Base-by-base conservation (phyloP, 1,140 invertebrate species). In the Helicoverpa armigera region DNA sequence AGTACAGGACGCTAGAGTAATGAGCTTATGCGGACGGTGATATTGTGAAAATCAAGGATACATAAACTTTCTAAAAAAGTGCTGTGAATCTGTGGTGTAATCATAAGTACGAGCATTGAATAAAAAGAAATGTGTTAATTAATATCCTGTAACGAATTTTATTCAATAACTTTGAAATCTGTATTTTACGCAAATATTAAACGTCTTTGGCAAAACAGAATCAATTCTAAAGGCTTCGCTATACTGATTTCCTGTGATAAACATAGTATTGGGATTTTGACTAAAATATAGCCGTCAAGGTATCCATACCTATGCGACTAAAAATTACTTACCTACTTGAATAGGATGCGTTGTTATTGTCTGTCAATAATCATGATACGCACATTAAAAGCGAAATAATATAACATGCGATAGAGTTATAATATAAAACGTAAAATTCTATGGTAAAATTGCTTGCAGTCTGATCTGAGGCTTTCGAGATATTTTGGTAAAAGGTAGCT, bases 1-100 rank as follows among this genome's bases (percentile, higher is more conserved):
- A 91, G 72, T 94, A 94, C 80, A 92, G 85, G 81, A 94, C 92
- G 50, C 82, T 94, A 85, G 90, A 94, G 63, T 94, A 87, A 89
- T n/a, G 65, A 54, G 61, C 50, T 13, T 43, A 43, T 23, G 58
- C 61, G 61, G 82, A 54, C 67, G 29, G 75, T 81, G 29, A 79
- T 67, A 56, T 18, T 51, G 35, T 61, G 51, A 54, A 72, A 23
- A 60, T 56, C 58, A 18, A 54, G 48, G 18, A 76, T 35, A 67
- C 31, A 56, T 29, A 67, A 54, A 80, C 11, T 79, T 67, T 60
- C 56, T 84, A 85, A 83, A 82, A 43, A 83, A 86, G 90, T 89
- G 88, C 90, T 90, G 90, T 91, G 90, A 91, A 88, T 82, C 83
- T 87, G 87, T 91, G 88, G 86, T 89, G 81, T 87, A 79, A 56